Evolutionary conservation across 1,140 invertebrate species (phyloP).

Genomic region (Drosophila melanogaster): Release_6_plus_ISO1_MT NT_033777.3:12450001-12450500

Average conservation of each 20-base stretch:
- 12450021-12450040: conserved; percentile 17
- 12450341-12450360: conserved; percentile 35
- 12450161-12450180: conserved; percentile 4
- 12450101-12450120: conserved; percentile 29
- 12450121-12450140: neutral
- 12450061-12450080: conserved; percentile 5
- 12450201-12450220: conserved; percentile 12
- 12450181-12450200: conserved; percentile 11
- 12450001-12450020: conserved; percentile 20
- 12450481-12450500: no score
- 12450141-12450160: conserved; percentile 3
- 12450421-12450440: neutral
- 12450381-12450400: conserved; percentile 3
- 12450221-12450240: conserved; percentile 4
- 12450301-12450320: neutral
- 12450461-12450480: no score
- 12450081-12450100: conserved; percentile 17
- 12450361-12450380: neutral
- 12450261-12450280: no score
- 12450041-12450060: conserved; percentile 33
- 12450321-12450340: conserved; percentile 8
- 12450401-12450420: neutral
- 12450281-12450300: neutral
- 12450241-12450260: neutral
- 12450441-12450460: no score